Percentiles rank a stretch among this genome's conserved stretches.
phyloP scores from a whole-genome alignment of 2,888 invertebrate species.

The Rugalucina vietnamica region DNA sequence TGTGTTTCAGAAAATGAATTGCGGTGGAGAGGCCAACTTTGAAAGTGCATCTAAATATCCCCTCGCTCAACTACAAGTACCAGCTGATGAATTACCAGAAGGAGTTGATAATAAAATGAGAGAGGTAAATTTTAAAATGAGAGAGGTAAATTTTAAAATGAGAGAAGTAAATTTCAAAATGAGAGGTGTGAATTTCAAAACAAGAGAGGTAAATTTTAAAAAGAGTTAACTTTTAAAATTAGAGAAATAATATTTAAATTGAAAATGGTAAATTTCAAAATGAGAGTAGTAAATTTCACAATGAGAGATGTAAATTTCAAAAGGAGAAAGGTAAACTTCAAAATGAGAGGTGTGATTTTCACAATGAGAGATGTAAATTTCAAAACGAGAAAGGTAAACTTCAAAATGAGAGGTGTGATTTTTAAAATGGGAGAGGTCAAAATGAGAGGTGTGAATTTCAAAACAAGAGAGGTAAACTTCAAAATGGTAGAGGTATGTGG shows the following conservation, averaged over 20 bases:
- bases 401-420: conserved; percentile 92
- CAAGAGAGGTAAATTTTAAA: no score
- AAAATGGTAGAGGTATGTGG: no score
- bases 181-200: conserved; percentile 93
- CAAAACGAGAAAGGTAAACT: no score
- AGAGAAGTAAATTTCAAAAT: conserved; percentile 93
- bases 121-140: conserved; percentile 92
- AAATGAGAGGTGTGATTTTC: no score
- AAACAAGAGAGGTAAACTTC: no score
- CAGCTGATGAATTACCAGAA: conserved; percentile 91
- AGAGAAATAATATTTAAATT: no score
- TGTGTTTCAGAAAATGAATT: conserved; percentile 43
- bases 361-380: no score
- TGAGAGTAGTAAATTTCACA: conserved; percentile 93
- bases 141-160: conserved; percentile 92
- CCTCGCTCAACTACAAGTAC: conserved; percentile 89
- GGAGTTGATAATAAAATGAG: conserved; percentile 94
- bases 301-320: conserved; percentile 92
- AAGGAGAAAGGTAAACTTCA: conserved; percentile 93
- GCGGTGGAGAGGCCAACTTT: conserved; percentile 71
- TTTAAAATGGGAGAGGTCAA: conserved; percentile 94
- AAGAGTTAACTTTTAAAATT: no score
- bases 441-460: conserved; percentile 93
- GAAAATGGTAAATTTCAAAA: conserved; percentile 92
- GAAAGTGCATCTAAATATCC: conserved; percentile 86